Evolutionary conservation across 2,888 invertebrate genomes (phyloP).

Genomic region (Barypeithes pellucidus): DNA sequence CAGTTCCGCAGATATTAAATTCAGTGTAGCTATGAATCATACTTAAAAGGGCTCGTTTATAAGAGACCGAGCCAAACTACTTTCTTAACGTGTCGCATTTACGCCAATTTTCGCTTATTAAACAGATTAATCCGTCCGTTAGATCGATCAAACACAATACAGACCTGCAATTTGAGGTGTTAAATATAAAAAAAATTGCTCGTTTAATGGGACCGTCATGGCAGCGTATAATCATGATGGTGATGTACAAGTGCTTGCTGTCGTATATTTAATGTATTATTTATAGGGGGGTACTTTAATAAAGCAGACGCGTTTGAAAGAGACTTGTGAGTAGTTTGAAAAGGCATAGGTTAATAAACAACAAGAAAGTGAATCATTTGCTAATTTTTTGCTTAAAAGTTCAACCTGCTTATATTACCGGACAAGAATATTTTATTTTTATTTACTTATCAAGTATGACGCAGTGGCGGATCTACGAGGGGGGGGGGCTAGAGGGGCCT

Average conservation of each 20-base stretch:
- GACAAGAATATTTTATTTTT: too few relatives aligned
- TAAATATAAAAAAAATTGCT: conserved; percentile 48
- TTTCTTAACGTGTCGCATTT: conserved; percentile 33
- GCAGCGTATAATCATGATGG: conserved; percentile 23
- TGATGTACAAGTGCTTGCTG: conserved; percentile 18
- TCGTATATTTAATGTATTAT: conserved; percentile 25
- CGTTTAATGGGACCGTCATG: conserved; percentile 25
- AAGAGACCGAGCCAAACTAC: conserved; percentile 27
- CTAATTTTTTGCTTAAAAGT: too few relatives aligned
- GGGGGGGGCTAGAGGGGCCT: too few relatives aligned
- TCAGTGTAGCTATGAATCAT: conserved; percentile 32
- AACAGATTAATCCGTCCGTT: conserved; percentile 38
- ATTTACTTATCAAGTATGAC: too few relatives aligned
- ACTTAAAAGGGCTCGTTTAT: conserved; percentile 21
- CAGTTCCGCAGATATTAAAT: not conserved
- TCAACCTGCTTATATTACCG: too few relatives aligned
- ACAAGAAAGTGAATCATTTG: too few relatives aligned
- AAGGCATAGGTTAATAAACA: too few relatives aligned
- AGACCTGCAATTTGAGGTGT: conserved; percentile 46
- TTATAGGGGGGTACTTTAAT: conserved; percentile 6
- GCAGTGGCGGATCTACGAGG: too few relatives aligned
- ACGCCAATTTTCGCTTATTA: conserved; percentile 45
- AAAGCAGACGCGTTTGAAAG: not conserved
- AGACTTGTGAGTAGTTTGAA: too few relatives aligned
- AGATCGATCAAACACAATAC: conserved; percentile 46